phyloP scores from a whole-genome alignment of 2,888 invertebrate species.

The Volucella inanis region DNA sequence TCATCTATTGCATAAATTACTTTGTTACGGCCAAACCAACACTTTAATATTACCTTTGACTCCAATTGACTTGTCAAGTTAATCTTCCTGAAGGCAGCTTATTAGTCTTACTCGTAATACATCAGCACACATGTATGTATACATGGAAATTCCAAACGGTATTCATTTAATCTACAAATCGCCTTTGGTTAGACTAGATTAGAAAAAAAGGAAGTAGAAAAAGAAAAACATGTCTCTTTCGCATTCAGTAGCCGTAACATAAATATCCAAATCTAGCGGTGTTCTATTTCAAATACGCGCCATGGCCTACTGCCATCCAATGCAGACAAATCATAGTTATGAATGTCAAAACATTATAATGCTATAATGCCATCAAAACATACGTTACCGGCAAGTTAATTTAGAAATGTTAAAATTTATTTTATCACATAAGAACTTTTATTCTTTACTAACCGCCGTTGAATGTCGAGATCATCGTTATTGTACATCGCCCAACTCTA shows the following conservation, averaged over 20 bases:
- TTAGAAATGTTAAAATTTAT: conserved; percentile 46
- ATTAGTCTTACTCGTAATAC: not conserved
- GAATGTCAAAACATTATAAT: conserved; percentile 43
- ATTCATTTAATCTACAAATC: conserved; percentile 19
- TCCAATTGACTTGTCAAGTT: conserved; percentile 1
- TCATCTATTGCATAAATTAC: conserved; percentile 11
- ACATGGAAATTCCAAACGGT: conserved; percentile 28
- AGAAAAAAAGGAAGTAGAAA: conserved; percentile 16
- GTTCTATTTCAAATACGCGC: conserved; percentile 50
- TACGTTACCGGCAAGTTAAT: conserved; percentile 37
- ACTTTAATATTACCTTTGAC: not conserved
- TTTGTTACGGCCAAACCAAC: not conserved
- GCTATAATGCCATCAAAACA: not conserved
- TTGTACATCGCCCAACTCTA: not conserved
- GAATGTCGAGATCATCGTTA: not conserved
- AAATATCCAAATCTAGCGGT: conserved; percentile 62
- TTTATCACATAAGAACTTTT: conserved; percentile 36
- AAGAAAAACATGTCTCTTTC: conserved; percentile 6
- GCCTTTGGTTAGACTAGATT: conserved; percentile 39
- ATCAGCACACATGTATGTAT: not conserved
- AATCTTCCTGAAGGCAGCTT: not conserved
- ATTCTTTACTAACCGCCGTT: not conserved
- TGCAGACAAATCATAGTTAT: conserved; percentile 39
- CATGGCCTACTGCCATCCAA: conserved; percentile 10
- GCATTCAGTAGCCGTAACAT: conserved; percentile 47